A percentile compares a stretch with the other conserved stretches of the same genome.
Evolutionary conservation across 2,797 vertebrate species (phyloP).

Genomic region (Psittacula echo): DNA sequence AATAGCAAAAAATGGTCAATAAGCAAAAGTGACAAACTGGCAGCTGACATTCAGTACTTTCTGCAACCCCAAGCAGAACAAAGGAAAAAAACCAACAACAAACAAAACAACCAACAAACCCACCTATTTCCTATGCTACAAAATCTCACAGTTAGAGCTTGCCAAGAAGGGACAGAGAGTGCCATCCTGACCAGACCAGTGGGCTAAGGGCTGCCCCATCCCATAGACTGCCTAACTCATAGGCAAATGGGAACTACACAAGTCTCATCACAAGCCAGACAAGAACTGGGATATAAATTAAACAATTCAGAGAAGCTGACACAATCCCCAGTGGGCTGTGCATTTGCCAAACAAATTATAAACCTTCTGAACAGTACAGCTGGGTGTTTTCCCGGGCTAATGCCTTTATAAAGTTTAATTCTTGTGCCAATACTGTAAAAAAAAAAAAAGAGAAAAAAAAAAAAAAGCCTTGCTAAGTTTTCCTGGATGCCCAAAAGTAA

Average conservation of each 20-base stretch:
- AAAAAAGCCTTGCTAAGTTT: not conserved
- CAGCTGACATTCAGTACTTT: not conserved
- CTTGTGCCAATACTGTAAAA: not conserved
- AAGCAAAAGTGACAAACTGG: not conserved
- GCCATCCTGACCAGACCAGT: accelerated
- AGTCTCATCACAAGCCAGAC: not conserved
- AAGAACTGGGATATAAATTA: not conserved
- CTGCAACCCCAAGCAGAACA: not conserved
- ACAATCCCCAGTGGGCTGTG: not conserved
- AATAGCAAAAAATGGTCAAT: not conserved
- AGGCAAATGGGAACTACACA: accelerated
- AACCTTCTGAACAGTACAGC: not conserved
- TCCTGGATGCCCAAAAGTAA: not conserved
- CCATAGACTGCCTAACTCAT: not conserved
- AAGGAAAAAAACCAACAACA: not conserved
- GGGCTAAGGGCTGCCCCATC: not conserved
- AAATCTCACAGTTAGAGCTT: not conserved
- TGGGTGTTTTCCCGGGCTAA: not conserved
- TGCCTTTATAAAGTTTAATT: not conserved
- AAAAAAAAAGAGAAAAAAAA: too few species aligned
- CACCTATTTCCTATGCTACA: not conserved
- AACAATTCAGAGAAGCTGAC: not conserved
- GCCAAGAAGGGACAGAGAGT: accelerated
- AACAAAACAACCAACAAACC: not conserved
- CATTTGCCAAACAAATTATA: not conserved